Base-by-base conservation (phyloP, 2,888 invertebrate species). In the Pachymerium ferrugineum region DNA sequence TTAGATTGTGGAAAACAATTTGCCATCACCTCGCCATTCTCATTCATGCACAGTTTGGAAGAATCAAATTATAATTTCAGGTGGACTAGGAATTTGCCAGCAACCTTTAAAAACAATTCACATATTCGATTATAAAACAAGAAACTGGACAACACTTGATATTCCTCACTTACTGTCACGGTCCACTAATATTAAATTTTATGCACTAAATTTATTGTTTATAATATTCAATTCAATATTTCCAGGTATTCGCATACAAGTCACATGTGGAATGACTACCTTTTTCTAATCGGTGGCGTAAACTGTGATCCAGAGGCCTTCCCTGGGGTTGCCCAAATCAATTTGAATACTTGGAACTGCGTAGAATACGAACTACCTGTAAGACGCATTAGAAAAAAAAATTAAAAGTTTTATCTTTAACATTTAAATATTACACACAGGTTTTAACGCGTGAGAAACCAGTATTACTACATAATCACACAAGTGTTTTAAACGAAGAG, bases 191-290 rank as follows among this genome's bases (percentile, higher is more conserved):
- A 38, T n/a, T 3, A 38, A 38, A 38, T n/a, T n/a, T n/a, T n/a
- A 8, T 38, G 38, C 2, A 4, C 5, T 33, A 8, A 33, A 38
- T 4, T 38, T 38, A 38, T n/a, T 3, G n/a, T n/a, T 4, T 38
- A 38, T n/a, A n/a, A n/a, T n/a, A n/a, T n/a, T n/a, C n/a, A n/a
- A n/a, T n/a, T n/a, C n/a, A n/a, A n/a, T n/a, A n/a, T n/a, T 77
- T 78, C 30, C 77, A 83, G 83, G 74, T 84, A 83, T 78, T 81
- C 82, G 6, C 84, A 84, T 72, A 80, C 81, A 19, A 79, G 81
- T 31, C 79, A 80, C 74, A 76, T 83, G n/a, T 75, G 79, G 28
- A 77, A 77, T 3, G 79, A 82, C 73, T 77, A 76, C 30, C 78
- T 83, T 71, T 47, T 82, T 31, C 77, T 83, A 33, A 76, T 84